These are phyloP conservation scores for Eulemur coronatus DNA, from an alignment of 2,797 vertebrate species.

Conservation along the genomic window DNA sequence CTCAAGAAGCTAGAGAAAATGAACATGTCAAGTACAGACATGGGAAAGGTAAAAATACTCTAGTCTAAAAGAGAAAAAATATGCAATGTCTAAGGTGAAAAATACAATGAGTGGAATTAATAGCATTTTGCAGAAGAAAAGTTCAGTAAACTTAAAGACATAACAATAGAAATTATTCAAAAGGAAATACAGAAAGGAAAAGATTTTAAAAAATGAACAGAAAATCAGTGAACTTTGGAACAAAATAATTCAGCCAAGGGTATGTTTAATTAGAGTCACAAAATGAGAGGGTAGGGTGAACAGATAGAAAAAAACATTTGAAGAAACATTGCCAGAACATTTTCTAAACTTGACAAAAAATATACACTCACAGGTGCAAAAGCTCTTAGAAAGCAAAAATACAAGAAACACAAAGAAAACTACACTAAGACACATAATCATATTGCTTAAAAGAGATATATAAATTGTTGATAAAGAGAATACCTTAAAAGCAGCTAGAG, in stretches of 20 bases:
- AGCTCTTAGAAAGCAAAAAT: background rate
- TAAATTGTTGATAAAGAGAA: background rate
- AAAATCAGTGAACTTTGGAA: background rate
- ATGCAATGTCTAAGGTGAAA: background rate
- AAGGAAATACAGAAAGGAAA: background rate
- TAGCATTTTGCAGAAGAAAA: background rate
- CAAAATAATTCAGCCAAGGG: background rate
- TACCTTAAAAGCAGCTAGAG: background rate
- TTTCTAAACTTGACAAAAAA: background rate
- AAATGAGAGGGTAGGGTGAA: background rate
- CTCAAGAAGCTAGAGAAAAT: background rate
- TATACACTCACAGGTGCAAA: background rate
- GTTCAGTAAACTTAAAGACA: background rate
- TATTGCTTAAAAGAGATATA: background rate
- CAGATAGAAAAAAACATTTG: background rate
- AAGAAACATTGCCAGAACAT: background rate
- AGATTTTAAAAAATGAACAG: background rate
- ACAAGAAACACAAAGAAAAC: background rate
- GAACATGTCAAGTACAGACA: background rate
- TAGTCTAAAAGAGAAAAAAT: background rate
- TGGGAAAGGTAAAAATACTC: background rate
- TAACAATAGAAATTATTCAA: background rate
- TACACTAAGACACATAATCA: background rate
- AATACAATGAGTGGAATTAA: background rate
- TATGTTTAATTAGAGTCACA: background rate